Evolutionary conservation across 2,113 vertebrate species (phyloP).

Genomic region (Marmota flaviventris): DNA sequence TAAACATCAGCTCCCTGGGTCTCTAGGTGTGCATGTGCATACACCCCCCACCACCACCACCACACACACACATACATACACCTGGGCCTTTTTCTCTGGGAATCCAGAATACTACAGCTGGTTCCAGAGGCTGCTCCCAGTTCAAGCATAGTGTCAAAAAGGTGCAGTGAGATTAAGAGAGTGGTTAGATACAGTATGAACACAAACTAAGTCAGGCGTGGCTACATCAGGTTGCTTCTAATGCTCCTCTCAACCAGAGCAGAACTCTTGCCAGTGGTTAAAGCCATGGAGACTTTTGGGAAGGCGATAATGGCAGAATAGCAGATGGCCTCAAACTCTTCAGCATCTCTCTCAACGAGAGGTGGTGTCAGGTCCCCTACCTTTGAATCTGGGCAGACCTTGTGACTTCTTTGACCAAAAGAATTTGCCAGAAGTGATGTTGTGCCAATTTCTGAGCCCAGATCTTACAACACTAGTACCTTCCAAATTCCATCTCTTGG

Average conservation of each 20-base stretch:
- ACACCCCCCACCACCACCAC: too few species aligned
- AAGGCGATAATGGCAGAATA: neutral
- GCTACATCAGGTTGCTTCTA: neutral
- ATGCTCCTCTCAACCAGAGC: neutral
- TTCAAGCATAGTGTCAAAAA: neutral
- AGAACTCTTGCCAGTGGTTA: neutral
- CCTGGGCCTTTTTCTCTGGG: neutral
- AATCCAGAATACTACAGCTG: neutral
- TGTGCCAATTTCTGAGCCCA: neutral
- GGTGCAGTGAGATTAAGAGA: neutral
- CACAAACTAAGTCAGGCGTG: neutral
- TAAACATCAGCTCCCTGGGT: neutral
- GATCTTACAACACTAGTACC: neutral
- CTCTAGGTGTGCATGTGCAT: neutral
- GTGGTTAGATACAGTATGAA: neutral
- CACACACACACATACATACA: neutral
- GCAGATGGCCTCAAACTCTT: neutral
- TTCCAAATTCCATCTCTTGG: neutral
- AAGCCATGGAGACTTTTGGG: neutral
- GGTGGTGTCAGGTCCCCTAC: neutral
- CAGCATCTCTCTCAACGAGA: neutral
- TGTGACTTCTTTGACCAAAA: neutral
- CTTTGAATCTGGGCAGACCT: neutral
- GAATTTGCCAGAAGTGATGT: slow-evolving; percentile 19
- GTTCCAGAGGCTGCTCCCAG: neutral